Conservation (phyloP, 1,140 invertebrate genomes). For the Zaprionus capensis region DNA sequence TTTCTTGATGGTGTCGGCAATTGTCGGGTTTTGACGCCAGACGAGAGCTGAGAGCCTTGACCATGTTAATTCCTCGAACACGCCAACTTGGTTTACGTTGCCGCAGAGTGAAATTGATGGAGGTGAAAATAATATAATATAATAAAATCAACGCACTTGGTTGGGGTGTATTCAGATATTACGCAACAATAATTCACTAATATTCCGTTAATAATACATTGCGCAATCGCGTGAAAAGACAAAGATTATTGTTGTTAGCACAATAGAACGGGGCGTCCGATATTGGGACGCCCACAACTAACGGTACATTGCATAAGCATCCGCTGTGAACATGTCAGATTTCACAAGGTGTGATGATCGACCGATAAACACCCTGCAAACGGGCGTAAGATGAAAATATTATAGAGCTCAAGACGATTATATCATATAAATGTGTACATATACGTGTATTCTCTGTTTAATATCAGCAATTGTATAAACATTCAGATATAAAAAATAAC, state of each 20-base stretch:
- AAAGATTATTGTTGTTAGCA: constrained; percentile 25
- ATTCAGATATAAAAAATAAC: too few species aligned
- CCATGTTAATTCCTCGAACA: constrained; percentile 63
- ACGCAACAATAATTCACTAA: constrained; percentile 41
- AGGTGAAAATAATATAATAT: constrained; percentile 42
- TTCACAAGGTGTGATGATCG: not conserved
- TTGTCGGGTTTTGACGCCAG: constrained; percentile 42
- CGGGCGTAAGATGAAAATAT: not conserved
- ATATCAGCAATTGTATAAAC: too few species aligned
- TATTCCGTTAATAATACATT: constrained; percentile 42
- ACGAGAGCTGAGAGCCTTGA: constrained; percentile 59
- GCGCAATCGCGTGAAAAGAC: constrained; percentile 37
- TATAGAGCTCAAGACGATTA: too few species aligned
- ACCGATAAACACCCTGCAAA: not conserved
- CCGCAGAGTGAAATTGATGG: constrained; percentile 60
- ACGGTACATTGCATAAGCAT: constrained; percentile 6
- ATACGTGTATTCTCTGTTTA: too few species aligned
- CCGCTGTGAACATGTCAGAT: not conserved
- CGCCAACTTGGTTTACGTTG: constrained; percentile 23
- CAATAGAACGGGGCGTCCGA: constrained; percentile 32
- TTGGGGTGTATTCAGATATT: constrained; percentile 24
- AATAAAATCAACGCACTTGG: constrained; percentile 30
- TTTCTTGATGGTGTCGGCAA: constrained; percentile 35
- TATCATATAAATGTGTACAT: too few species aligned
- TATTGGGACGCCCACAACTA: constrained; percentile 3